Conservation (phyloP, 2,888 invertebrate species). For the Leucozona laternaria region DNA sequence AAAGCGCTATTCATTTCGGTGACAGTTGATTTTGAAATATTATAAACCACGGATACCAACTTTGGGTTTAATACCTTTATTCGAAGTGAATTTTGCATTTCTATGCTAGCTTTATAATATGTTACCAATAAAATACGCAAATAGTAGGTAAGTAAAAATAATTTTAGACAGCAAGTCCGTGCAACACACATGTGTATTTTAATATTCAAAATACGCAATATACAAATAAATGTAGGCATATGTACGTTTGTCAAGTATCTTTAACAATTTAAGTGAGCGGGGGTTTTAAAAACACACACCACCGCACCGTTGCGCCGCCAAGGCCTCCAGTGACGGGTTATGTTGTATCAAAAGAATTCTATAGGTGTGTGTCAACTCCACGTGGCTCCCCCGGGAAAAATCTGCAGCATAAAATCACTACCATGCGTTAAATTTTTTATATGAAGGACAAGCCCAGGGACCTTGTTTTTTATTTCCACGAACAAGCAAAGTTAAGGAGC, state of each 20-base stretch:
- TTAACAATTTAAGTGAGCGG: not conserved
- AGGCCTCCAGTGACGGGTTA: constrained; percentile 26
- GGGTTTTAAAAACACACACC: not conserved
- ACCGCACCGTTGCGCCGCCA: not conserved
- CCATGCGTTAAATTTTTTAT: constrained; percentile 30
- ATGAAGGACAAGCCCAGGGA: constrained; percentile 35
- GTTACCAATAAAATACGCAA: no score
- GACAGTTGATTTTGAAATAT: no score
- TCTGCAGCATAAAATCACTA: constrained; percentile 28
- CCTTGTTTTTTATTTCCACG: constrained; percentile 20
- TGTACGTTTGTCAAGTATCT: no score
- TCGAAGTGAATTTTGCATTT: no score
- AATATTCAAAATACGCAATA: no score
- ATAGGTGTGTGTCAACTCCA: constrained; percentile 32
- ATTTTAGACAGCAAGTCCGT: no score
- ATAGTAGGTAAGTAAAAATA: not conserved
- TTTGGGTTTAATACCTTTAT: no score
- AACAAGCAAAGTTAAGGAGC: constrained; percentile 17
- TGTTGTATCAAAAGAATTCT: constrained; percentile 12
- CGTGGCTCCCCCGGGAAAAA: constrained; percentile 18
- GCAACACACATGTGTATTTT: no score
- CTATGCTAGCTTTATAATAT: no score
- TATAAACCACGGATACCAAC: no score
- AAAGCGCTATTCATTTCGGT: no score
- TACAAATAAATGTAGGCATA: not conserved